Evolutionary conservation across 2,888 invertebrate species (phyloP).

Genomic region (Drosophila tripunctata): DNA sequence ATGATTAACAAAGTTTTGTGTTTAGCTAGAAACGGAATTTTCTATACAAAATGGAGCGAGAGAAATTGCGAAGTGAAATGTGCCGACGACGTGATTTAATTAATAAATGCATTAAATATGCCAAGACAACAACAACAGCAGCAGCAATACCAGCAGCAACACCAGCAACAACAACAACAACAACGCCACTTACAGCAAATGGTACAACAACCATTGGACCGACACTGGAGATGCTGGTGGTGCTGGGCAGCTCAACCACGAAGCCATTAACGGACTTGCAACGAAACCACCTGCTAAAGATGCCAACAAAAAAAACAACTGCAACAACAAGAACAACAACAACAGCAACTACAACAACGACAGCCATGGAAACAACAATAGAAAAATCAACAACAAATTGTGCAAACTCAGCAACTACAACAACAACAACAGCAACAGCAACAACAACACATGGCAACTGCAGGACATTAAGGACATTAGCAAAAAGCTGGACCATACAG

Average conservation of each 20-base stretch:
- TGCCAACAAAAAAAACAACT: conserved; percentile 60
- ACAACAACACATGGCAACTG: conserved; percentile 27
- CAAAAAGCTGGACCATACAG: conserved; percentile 46
- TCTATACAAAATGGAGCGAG: conserved; percentile 39
- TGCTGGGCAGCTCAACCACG: conserved; percentile 43
- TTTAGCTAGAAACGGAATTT: conserved; percentile 9
- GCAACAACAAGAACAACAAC: conserved; percentile 50
- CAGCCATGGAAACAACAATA: conserved; percentile 40
- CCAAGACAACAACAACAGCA: conserved; percentile 8
- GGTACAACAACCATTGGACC: conserved; percentile 59
- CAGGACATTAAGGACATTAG: conserved; percentile 69
- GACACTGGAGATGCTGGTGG: conserved; percentile 26
- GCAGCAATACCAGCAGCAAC: conserved; percentile 16
- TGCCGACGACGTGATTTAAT: conserved; percentile 52
- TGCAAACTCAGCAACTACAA: conserved; percentile 24
- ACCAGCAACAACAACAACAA: conserved; percentile 19
- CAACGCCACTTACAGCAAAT: conserved; percentile 71
- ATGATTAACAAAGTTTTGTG: conserved; percentile 61
- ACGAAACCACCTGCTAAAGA: conserved; percentile 80
- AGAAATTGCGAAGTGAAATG: conserved; percentile 50
- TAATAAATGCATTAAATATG: conserved; percentile 50
- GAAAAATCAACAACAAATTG: conserved; percentile 37
- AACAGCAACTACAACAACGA: conserved; percentile 42
- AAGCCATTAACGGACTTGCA: conserved; percentile 73
- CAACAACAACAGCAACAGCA: conserved; percentile 2